Evolutionary conservation across 37 sponge, comb jelly and placozoan genomes (phyloP).

Genomic region (Hormiphora californensis): DNA sequence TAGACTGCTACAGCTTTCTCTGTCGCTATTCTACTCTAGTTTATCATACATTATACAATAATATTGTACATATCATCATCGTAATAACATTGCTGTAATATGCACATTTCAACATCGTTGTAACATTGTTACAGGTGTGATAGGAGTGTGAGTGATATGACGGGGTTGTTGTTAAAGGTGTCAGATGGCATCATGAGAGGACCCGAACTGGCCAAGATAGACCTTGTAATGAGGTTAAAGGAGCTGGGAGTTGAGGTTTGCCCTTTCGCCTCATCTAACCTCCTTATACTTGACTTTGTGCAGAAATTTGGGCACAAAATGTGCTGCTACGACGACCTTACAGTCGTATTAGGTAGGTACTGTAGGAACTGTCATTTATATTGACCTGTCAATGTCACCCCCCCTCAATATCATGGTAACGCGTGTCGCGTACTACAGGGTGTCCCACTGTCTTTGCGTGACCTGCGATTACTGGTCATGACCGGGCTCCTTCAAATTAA

Average conservation of each 20-base stretch:
- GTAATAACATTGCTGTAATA: not conserved
- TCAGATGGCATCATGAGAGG: constrained; percentile 56
- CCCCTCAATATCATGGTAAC: too few species aligned
- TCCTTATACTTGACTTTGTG: constrained; percentile 63
- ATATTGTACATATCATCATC: not conserved
- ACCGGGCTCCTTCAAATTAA: too few species aligned
- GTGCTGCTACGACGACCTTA: constrained; percentile 72
- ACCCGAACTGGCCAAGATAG: constrained; percentile 73
- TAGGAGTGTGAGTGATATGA: not conserved
- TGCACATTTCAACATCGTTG: not conserved
- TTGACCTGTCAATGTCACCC: too few species aligned
- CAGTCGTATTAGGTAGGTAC: not conserved
- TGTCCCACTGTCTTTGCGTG: too few species aligned
- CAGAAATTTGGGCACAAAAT: constrained; percentile 62
- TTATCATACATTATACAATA: not conserved
- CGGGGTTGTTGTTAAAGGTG: not conserved
- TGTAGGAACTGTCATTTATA: too few species aligned
- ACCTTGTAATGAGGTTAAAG: constrained; percentile 61
- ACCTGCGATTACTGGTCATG: too few species aligned
- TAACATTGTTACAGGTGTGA: not conserved
- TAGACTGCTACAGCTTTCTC: too few species aligned
- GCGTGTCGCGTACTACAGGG: too few species aligned
- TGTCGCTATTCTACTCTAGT: not conserved
- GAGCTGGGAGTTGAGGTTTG: constrained; percentile 49
- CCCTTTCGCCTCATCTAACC: constrained; percentile 48